phyloP scores from a whole-genome alignment of 2,113 vertebrate species.

The Microcebus lehilahytsara region DNA sequence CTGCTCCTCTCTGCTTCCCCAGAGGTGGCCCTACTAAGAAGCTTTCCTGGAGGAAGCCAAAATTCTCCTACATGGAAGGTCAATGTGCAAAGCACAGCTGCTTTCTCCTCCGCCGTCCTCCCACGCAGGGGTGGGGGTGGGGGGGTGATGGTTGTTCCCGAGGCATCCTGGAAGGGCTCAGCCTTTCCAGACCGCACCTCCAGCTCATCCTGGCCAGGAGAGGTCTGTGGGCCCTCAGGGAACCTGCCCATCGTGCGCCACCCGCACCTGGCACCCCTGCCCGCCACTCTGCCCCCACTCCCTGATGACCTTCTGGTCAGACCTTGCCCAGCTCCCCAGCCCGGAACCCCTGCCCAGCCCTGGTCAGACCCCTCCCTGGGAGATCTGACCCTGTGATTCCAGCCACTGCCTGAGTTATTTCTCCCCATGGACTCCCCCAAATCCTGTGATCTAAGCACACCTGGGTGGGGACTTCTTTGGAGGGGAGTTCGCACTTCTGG shows the following conservation, averaged over 20 bases:
- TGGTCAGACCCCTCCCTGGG: neutral
- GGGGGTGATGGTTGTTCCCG: neutral
- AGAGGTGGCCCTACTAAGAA: neutral
- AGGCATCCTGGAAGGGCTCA: neutral
- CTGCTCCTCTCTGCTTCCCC: neutral
- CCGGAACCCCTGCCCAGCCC: neutral
- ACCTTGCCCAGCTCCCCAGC: neutral
- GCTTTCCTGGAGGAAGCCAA: neutral
- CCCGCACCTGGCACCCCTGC: neutral
- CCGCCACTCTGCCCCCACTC: fast-evolving
- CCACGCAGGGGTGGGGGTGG: neutral
- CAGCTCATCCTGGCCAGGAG: neutral
- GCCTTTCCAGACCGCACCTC: too few species aligned
- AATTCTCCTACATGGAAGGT: neutral
- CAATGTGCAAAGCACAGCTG: fast-evolving
- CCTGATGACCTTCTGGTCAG: neutral
- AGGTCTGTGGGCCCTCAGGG: neutral
- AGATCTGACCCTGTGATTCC: too few species aligned
- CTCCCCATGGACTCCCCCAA: fast-evolving
- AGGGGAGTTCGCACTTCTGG: neutral
- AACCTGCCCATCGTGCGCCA: neutral
- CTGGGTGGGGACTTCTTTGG: neutral
- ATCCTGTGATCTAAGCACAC: neutral
- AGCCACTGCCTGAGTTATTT: neutral
- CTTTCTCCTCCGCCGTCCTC: neutral